These are phyloP conservation scores for Bujurquina vittata DNA, from an alignment of 2,113 vertebrate genomes.

Conservation along the genomic window DNA sequence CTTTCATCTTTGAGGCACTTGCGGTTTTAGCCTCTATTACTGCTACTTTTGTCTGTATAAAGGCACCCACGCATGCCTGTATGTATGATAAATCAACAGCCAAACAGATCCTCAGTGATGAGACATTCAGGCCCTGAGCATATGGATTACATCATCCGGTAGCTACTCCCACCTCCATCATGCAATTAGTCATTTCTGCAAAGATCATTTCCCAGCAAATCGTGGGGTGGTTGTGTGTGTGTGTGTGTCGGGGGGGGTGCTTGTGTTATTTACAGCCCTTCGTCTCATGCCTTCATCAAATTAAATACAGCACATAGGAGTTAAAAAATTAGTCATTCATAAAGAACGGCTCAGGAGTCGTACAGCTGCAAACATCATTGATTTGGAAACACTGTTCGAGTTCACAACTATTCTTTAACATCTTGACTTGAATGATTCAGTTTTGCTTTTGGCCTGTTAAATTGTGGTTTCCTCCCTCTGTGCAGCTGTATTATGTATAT, in stretches of 20 bases:
- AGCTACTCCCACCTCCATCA: conserved; percentile 44
- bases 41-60: conserved; percentile 12
- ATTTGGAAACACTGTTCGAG: conserved; percentile 73
- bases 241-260: neutral
- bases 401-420: conserved; percentile 31
- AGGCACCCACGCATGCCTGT: conserved; percentile 21
- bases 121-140: conserved; percentile 25
- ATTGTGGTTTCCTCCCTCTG: conserved; percentile 3
- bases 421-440: conserved; percentile 43
- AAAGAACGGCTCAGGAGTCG: neutral
- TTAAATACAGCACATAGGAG: conserved; percentile 26
- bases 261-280: conserved; percentile 47
- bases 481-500: conserved; percentile 32
- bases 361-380: neutral
- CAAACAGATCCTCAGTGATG: conserved; percentile 13
- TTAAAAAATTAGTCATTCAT: conserved; percentile 4
- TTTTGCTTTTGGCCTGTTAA: conserved; percentile 57
- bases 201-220: conserved; percentile 22
- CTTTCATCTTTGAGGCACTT: conserved; percentile 18
- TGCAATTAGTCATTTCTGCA: conserved; percentile 46
- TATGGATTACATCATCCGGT: conserved; percentile 47
- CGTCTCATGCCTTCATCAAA: conserved; percentile 4
- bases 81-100: conserved; percentile 30
- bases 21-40: conserved; percentile 10
- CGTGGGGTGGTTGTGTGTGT: too few species aligned